Conservation (phyloP, 2,113 vertebrate species). For the Eubucco bourcierii region DNA sequence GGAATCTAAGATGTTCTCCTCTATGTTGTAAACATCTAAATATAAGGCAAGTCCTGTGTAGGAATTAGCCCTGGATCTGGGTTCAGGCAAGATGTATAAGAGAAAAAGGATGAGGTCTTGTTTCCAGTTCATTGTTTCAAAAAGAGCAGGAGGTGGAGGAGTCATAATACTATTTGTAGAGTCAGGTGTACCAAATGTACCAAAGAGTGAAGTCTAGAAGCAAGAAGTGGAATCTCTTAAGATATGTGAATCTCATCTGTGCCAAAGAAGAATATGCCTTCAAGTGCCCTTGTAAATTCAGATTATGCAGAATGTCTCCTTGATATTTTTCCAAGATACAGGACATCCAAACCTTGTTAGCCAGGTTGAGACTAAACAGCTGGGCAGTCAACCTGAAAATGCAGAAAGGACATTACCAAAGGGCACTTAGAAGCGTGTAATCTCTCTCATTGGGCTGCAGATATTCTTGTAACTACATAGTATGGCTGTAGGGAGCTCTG, state of each 20-base stretch:
- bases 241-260: background rate
- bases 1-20: background rate
- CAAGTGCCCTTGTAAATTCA: background rate
- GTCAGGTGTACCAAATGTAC: background rate
- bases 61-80: background rate
- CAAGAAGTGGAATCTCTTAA: background rate
- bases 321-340: background rate
- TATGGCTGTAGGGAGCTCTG: background rate
- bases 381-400: background rate
- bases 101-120: background rate
- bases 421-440: background rate
- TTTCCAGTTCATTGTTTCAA: background rate
- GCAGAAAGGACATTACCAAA: background rate
- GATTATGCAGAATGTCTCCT: background rate
- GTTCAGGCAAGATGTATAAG: background rate
- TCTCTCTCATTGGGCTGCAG: background rate
- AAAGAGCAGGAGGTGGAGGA: background rate
- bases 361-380: background rate
- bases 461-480: background rate
- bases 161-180: background rate
- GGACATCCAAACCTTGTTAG: background rate
- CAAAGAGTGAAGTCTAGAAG: background rate
- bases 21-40: background rate
- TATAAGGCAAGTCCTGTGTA: fast-evolving
- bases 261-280: background rate